Percentiles rank a stretch among this genome's conserved stretches.
Conservation (phyloP, 2,888 invertebrate species). For the Heliothis peltigera region DNA sequence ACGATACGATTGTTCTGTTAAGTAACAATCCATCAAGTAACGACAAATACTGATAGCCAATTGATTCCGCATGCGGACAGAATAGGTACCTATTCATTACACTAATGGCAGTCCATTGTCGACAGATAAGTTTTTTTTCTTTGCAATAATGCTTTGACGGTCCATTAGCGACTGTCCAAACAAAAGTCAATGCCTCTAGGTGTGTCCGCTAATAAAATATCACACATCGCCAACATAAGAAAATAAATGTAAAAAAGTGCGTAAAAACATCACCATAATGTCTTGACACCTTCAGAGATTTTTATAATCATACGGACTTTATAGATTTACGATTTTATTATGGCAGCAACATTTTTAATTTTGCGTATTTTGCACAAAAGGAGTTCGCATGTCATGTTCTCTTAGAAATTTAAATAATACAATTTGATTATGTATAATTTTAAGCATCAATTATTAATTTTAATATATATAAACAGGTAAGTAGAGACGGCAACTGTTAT, state of each 20-base stretch:
- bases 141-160: slow-evolving; percentile 61
- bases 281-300: slow-evolving; percentile 48
- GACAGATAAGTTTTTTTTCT: slow-evolving; percentile 64
- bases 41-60: slow-evolving; percentile 69
- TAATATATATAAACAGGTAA: slow-evolving; percentile 28
- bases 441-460: slow-evolving; percentile 39
- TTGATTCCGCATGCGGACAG: slow-evolving; percentile 70
- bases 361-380: too few relatives aligned
- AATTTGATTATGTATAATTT: not conserved
- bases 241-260: slow-evolving; percentile 44
- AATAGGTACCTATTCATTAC: slow-evolving; percentile 74
- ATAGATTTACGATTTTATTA: slow-evolving; percentile 44
- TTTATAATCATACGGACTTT: slow-evolving; percentile 34
- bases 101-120: slow-evolving; percentile 77
- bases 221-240: slow-evolving; percentile 44
- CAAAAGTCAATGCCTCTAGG: slow-evolving; percentile 72
- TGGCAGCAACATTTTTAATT: slow-evolving; percentile 1
- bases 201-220: slow-evolving; percentile 68
- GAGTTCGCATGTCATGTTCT: too few relatives aligned
- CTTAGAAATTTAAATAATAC: too few relatives aligned
- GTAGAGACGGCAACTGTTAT: slow-evolving; percentile 36
- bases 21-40: slow-evolving; percentile 68
- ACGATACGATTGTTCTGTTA: slow-evolving; percentile 46
- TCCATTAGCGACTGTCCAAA: slow-evolving; percentile 77
- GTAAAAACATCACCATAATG: slow-evolving; percentile 38